Percentiles rank a stretch among this genome's conserved stretches.
These are phyloP conservation scores for Rhopilema esculentum DNA, from an alignment of 30 jellyfish, hydroid and myxozoan species.

Conservation along the genomic window DNA sequence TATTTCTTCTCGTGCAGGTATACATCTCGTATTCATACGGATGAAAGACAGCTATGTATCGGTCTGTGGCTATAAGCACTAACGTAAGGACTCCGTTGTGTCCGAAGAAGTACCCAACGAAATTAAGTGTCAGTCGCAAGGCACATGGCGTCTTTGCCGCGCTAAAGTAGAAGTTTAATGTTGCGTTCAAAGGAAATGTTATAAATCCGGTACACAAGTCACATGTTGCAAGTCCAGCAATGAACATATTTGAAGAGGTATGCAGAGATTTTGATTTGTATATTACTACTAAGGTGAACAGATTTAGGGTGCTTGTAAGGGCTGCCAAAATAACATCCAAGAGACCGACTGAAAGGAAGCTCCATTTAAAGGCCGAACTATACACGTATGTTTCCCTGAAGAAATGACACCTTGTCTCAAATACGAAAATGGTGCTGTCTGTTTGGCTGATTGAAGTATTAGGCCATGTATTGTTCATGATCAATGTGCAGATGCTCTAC, in stretches of 20 bases:
- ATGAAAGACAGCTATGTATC: constrained; percentile 61
- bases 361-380: constrained; percentile 49
- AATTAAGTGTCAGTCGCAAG: constrained; percentile 44
- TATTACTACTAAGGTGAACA: constrained; percentile 35
- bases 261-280: constrained; percentile 50
- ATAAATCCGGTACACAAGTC: constrained; percentile 52
- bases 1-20: constrained; percentile 18
- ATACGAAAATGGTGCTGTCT: constrained; percentile 7
- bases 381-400: constrained; percentile 50
- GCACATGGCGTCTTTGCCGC: constrained; percentile 56
- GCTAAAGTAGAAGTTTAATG: constrained; percentile 49
- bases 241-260: constrained; percentile 58
- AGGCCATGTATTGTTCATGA: constrained; percentile 6
- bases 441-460: neutral
- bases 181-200: constrained; percentile 65
- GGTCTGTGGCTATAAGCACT: constrained; percentile 62
- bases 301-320: constrained; percentile 38
- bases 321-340: constrained; percentile 34
- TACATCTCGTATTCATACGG: constrained; percentile 46
- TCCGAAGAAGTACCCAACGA: constrained; percentile 71
- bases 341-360: constrained; percentile 47
- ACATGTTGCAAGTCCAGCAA: constrained; percentile 62
- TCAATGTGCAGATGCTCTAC: no score
- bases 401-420: constrained; percentile 47
- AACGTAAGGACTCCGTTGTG: constrained; percentile 61